These are phyloP conservation scores for Coelopa frigida DNA, from an alignment of 1,140 invertebrate species.

Conservation along the genomic window DNA sequence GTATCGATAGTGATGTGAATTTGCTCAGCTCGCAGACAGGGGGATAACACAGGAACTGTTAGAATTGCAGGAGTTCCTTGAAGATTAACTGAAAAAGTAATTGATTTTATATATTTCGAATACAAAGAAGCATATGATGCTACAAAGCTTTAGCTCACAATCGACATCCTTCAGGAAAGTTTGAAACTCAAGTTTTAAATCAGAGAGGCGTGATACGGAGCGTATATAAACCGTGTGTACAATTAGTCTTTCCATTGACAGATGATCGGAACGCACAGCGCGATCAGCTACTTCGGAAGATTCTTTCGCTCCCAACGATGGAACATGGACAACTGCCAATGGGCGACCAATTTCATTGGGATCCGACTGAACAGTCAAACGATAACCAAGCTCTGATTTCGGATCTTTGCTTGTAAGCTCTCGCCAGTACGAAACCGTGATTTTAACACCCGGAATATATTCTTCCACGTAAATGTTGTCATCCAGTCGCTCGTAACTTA, in stretches of 20 bases:
- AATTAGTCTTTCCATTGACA: conserved; percentile 91
- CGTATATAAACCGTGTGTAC: conserved; percentile 96
- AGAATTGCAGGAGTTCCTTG: conserved; percentile 84
- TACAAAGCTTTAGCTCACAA: conserved; percentile 49
- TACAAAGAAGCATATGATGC: not conserved
- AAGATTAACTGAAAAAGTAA: conserved; percentile 50
- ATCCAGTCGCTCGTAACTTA: conserved; percentile 81
- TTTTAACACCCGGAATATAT: conserved; percentile 78
- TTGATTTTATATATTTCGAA: not conserved
- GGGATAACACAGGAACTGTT: conserved; percentile 78
- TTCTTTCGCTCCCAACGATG: conserved; percentile 64
- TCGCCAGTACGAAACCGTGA: conserved; percentile 90
- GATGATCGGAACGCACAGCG: conserved; percentile 74
- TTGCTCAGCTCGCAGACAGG: conserved; percentile 84
- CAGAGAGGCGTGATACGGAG: conserved; percentile 70
- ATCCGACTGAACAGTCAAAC: conserved; percentile 83
- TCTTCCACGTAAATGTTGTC: conserved; percentile 89
- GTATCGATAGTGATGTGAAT: conserved; percentile 88
- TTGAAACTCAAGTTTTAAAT: conserved; percentile 75
- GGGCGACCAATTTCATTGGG: conserved; percentile 71
- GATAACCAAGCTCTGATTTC: conserved; percentile 78
- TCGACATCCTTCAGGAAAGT: conserved; percentile 65
- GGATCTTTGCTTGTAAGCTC: conserved; percentile 58
- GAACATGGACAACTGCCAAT: conserved; percentile 79
- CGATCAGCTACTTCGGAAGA: conserved; percentile 65